Percentiles rank a stretch among this genome's conserved stretches.
phyloP scores from a whole-genome alignment of 2,797 vertebrate genomes.

The Benthosema pterotum region DNA sequence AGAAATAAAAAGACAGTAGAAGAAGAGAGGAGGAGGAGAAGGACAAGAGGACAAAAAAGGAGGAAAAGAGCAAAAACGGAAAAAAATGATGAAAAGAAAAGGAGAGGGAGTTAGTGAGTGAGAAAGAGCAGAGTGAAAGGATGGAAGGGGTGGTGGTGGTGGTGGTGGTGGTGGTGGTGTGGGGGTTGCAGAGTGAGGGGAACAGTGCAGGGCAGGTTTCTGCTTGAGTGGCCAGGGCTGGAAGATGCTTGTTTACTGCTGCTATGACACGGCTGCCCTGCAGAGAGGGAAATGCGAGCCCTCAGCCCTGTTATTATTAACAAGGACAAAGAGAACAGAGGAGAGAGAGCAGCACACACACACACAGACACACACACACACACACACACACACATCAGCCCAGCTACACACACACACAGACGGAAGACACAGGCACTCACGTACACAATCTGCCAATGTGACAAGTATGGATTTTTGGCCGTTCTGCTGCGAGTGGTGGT shows the following conservation, averaged over 20 bases:
- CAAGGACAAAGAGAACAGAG: constrained; percentile 87
- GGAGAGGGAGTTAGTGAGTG: constrained; percentile 21
- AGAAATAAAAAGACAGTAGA: constrained; percentile 62
- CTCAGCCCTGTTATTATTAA: constrained; percentile 89
- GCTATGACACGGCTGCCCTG: constrained; percentile 86
- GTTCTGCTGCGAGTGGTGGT: constrained; percentile 59
- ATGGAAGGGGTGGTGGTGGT: constrained; percentile 13
- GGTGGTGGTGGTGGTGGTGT: constrained; percentile 47
- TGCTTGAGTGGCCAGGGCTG: constrained; percentile 81
- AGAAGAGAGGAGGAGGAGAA: constrained; percentile 54
- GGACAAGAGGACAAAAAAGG: constrained; percentile 48
- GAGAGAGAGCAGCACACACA: constrained; percentile 33
- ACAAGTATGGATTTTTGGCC: constrained; percentile 84
- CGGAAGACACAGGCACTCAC: constrained; percentile 20
- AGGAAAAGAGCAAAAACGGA: constrained; percentile 28
- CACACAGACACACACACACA: constrained; percentile 35
- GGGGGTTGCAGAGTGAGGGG: constrained; percentile 62
- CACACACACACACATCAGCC: constrained; percentile 52
- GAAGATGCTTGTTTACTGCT: constrained; percentile 86
- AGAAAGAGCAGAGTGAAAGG: constrained; percentile 47
- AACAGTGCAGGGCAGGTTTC: constrained; percentile 75
- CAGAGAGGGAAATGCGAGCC: constrained; percentile 84
- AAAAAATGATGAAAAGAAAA: constrained; percentile 38
- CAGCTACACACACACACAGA: constrained; percentile 31
- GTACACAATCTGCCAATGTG: constrained; percentile 68